Base-by-base conservation (phyloP, 2,113 vertebrate genomes). In the Megalops atlanticus region DNA sequence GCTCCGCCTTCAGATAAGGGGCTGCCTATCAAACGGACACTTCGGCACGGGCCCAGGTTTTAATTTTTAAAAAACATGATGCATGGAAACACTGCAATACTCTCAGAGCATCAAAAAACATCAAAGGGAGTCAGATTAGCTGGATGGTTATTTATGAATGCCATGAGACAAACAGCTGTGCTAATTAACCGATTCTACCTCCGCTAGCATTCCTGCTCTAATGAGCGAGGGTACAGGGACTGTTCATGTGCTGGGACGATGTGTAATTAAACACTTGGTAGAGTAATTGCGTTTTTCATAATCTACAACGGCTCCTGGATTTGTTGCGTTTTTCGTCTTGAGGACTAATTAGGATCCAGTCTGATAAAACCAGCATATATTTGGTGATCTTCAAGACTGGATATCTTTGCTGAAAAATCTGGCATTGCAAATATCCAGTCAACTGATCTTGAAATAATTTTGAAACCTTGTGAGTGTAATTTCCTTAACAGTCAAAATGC, bases 201-300 rank as follows among this genome's bases (percentile, higher is more conserved):
- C 52, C 58, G 27, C 64, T 52, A 74, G 33, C 64, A 8, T 24
- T 70, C 8, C 15, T 35, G 33, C 73, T 76, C 36, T 64, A 81
- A 81, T 80, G 78, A 84, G 74, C 18, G 2, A 39, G 11, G 45
- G 81, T 38, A 76, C 49, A 21, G 35, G 47, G 45, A 14, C 36
- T 35, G 68, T 12, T 11, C 27, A 39, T 64, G n/a, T 5, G n/a
- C 16, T 18, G 58, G 64, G 31, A 0, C 36, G 33, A 2, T 16
- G 58, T 39, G 33, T 69, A 69, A 78, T 69, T 78, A 69, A n/a
- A 41, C 36, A 40, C 27, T 31, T 54, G 68, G 21, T 14, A 38
- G 21, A n/a, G 15, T 64, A 14, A n/a, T 31, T 38, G 35, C 52
- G 27, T 18, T n/a, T 58, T 18, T 39, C 54, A 78, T 68, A 33